These are phyloP conservation scores for Rhodinocichla rosea DNA, from an alignment of 2,113 vertebrate species.

Conservation along the genomic window DNA sequence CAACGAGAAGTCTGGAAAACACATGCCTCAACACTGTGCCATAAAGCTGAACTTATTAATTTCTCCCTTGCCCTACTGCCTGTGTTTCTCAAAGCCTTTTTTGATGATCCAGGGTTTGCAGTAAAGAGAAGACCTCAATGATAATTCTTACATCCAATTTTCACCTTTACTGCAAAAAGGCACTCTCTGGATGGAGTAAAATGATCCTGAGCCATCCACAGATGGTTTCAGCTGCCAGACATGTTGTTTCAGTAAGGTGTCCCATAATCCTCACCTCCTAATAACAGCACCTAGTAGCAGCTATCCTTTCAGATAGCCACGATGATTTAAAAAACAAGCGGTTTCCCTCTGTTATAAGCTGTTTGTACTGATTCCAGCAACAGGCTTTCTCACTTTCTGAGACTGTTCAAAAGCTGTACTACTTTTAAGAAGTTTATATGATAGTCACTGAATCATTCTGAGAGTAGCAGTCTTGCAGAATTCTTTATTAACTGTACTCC, in stretches of 20 bases:
- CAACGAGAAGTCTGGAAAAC: not conserved
- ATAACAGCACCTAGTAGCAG: not conserved
- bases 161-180: not conserved
- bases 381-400: not conserved
- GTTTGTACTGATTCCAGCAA: not conserved
- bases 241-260: not conserved
- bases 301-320: not conserved
- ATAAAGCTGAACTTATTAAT: not conserved
- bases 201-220: not conserved
- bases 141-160: not conserved
- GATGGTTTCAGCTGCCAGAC: not conserved
- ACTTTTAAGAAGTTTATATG: not conserved
- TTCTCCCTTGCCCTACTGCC: not conserved
- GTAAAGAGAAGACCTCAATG: not conserved
- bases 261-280: not conserved
- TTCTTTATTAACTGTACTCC: constrained; percentile 17
- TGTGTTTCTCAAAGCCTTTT: not conserved
- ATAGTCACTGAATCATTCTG: not conserved
- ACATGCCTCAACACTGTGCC: not conserved
- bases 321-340: not conserved
- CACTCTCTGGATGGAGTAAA: not conserved
- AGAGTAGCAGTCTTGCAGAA: not conserved
- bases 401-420: not conserved
- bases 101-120: not conserved
- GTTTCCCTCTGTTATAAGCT: not conserved